Base-by-base conservation (phyloP, 2,888 invertebrate genomes). In the Pycnomerus fuliginosus region DNA sequence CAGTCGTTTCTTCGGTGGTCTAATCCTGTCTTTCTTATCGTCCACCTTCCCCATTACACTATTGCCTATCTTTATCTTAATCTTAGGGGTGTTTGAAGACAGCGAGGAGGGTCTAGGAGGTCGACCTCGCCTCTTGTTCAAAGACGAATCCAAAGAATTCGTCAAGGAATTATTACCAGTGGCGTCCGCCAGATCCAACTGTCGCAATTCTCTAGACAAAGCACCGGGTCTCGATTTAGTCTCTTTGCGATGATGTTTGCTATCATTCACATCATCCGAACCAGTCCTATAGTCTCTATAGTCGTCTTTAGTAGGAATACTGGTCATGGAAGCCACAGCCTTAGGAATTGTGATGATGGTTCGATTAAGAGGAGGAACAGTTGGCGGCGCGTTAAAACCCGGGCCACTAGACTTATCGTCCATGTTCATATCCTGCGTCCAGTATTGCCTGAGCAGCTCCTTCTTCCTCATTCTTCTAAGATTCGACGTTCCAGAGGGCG, bases 401-500 rank as follows among this genome's bases (percentile, higher is more conserved):
- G 75, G 79, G 67, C 30, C 25, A 24, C 42, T 42, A 31, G 76
- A 76, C 3, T 85, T 82, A 56, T 89, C 89, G 58, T 87, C 87
- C 81, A 87, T 87, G 61, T 90, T 88, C 80, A 87, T 88, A 61
- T 90, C 89, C 63, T 88, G 88, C 8, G 87, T 87, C 76, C 89
- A 90, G 62, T 88, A 88, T 64, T 92, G 87, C 12, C 90, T 80
- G 16, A 93, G 71, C 35, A 93, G 67, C 65, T 93, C 92, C 63
- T 93, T 93, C 74, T 93, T 93, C 2, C 92, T 78, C 92, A 92
- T 93, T 12, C 91, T 78, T 14, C 92, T 75, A 29, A 90, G 76
- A 68, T 85, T 90, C 0, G 86, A 85, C 0, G 86, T 84, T 5
- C 86, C 86, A 1, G 60, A 52, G 30, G 71, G 72, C 10, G 53